Base-by-base conservation (phyloP, 1,140 invertebrate genomes). In the Bombus superbus region DNA sequence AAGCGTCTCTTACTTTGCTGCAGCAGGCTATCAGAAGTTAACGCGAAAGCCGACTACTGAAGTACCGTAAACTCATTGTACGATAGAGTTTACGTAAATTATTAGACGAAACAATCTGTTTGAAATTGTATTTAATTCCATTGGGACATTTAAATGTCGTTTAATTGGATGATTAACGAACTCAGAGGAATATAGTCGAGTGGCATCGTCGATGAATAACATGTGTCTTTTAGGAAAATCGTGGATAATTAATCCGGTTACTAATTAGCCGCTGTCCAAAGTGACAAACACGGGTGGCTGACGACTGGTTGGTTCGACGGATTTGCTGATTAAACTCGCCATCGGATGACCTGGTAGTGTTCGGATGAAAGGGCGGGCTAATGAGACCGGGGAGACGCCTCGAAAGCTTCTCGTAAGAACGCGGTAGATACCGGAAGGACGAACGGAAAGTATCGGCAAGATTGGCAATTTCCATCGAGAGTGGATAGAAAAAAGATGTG, bases 291-390 rank as follows among this genome's bases (percentile, higher is more conserved):
- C 62, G 64, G 44, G 28, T 35, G 59, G 53, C 32, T 35, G 32
- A 32, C 35, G 57, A 15, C 57, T 35, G 57, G 69, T 38, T 66
- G 44, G 73, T 53, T 83, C 81, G 44, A 13, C 62, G 62, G 44
- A 83, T 83, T 59, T 71, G 75, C 75, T 84, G 75, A 84, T 84
- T 84, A 79, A 84, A 84, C 66, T 71, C 75, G 40, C 40, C 73
- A 59, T 18, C 28, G 73, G 62, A 83, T 53, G 64, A 44, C 47
- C 81, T 47, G 74, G 35, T 69, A 77, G 74, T 35, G 77, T 83
- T 47, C 47, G 44, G 64, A n/a, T 77, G 64, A 76, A 77, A 83
- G 74, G 62, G 44, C 73, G 44, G 64, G 74, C 64, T 78, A 71
- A 78, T 83, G 82, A 69, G 73, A 68, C 74, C 42, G 47, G 74